Conservation (phyloP, 1,140 invertebrate species). For the Samia ricini region DNA sequence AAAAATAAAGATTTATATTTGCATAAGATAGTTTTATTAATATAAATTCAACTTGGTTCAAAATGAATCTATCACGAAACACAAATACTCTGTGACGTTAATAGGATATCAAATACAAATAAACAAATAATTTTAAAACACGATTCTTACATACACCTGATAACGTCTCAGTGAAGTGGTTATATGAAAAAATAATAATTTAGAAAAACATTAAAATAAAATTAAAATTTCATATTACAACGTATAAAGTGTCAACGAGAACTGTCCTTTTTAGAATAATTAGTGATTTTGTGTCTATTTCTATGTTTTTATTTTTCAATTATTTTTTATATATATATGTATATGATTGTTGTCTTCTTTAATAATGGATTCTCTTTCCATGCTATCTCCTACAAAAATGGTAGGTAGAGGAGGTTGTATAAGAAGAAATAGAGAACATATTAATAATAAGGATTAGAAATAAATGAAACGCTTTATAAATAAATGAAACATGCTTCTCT, state of each 20-base stretch:
- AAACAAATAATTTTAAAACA: neutral
- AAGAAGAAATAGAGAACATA: constrained; percentile 50
- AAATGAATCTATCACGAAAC: neutral
- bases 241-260: neutral
- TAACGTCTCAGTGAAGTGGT: too few relatives aligned
- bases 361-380: constrained; percentile 74
- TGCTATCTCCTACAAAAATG: constrained; percentile 74
- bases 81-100: neutral
- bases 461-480: neutral
- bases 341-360: constrained; percentile 33
- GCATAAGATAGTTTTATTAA: neutral
- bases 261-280: constrained; percentile 29
- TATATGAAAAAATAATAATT: too few relatives aligned
- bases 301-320: neutral
- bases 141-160: neutral
- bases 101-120: neutral
- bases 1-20: too few relatives aligned
- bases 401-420: constrained; percentile 77
- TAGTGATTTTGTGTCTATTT: constrained; percentile 17
- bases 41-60: neutral
- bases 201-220: too few relatives aligned
- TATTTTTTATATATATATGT: constrained; percentile 22
- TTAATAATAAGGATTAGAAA: constrained; percentile 13
- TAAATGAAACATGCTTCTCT: neutral
- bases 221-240: too few relatives aligned